Conservation (phyloP, 2,797 vertebrate species). For the Girardinus metallicus region DNA sequence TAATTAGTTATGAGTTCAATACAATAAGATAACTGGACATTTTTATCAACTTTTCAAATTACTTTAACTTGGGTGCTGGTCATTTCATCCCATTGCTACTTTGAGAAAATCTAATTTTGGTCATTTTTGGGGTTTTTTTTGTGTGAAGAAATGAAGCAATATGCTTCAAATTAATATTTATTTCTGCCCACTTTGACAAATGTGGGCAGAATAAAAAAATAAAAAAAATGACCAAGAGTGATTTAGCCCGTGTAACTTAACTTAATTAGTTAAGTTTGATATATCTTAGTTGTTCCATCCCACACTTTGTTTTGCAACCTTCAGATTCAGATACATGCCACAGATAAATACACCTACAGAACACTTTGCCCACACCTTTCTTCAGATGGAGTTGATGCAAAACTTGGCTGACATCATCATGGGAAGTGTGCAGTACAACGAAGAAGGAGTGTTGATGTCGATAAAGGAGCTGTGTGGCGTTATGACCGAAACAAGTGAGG, state of each 20-base stretch:
- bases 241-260: background rate
- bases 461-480: conserved; percentile 79
- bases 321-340: background rate
- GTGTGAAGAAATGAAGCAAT: background rate
- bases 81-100: background rate
- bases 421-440: conserved; percentile 85
- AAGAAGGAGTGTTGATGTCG: conserved; percentile 62
- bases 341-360: background rate
- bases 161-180: background rate
- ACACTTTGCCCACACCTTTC: background rate
- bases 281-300: background rate
- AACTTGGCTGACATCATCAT: conserved; percentile 83
- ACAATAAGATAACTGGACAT: background rate
- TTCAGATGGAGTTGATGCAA: conserved; percentile 73
- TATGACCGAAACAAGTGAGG: conserved; percentile 71
- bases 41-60: background rate
- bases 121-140: background rate
- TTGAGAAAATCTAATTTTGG: background rate
- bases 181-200: background rate
- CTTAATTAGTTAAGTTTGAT: background rate
- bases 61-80: background rate
- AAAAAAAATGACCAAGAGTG: background rate
- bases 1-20: background rate
- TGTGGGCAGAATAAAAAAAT: background rate
- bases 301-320: background rate